Base-by-base conservation (phyloP, 2,113 vertebrate species). In the Pitta sordida region DNA sequence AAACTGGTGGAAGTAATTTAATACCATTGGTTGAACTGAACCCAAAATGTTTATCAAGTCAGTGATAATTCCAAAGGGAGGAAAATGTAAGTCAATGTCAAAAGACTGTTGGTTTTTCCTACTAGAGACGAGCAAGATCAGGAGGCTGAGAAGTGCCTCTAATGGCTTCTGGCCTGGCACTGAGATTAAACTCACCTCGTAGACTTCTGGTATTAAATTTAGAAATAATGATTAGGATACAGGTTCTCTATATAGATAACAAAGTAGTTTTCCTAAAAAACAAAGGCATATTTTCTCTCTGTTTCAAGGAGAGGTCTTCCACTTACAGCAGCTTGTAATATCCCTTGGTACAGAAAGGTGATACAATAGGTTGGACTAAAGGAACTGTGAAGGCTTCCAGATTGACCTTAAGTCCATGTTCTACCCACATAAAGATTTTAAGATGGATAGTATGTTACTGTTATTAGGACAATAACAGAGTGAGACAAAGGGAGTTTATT, bases 311-410 rank as follows among this genome's bases (percentile, higher is more conserved):
- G 10, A 39, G 3, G 5, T 52, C 15, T 69, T 78, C 11, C 3
- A 15, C 16, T n/a, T 56, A 16, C 0, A 0, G 23, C 12, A 82
- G 12, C 6, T 74, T 0, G 0, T 37, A 15, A 3, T 20, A 19
- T 20, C 13, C 5, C 8, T 39, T 53, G 5, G 4, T 36, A 34
- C 4, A 2, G 29, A 74, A 74, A 5, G 20, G 3, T 69, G 11
- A 3, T 58, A 4, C 21, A 60, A 18, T 8, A 37, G 10, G 13
- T 27, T 60, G 11, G n/a, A 24, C 6, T 7, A n/a, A 52, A 58
- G 29, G 2, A 85, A 23, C 8, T 24, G 3, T 29, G 26, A 67
- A 51, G 10, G 3, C 10, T 82, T 85, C 15, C 22, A 78, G 2
- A 26, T 5, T 60, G 41, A 69, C 27, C 4, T 64, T 52, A 39